Conservation (phyloP, 2,888 invertebrate species). For the Homarus gammarus region DNA sequence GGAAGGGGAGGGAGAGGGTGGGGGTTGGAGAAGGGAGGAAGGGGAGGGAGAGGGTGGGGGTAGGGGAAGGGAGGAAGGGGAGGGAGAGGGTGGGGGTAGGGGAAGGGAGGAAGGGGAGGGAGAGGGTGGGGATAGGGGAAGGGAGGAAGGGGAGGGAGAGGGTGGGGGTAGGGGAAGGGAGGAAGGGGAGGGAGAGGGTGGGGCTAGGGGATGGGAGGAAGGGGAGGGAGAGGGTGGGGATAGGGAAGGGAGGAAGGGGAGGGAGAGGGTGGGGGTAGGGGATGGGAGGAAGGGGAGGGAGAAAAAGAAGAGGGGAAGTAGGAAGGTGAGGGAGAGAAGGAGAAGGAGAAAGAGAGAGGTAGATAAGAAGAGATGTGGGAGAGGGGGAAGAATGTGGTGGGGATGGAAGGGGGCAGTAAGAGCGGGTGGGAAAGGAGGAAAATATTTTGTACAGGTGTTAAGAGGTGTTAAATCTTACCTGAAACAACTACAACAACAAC, state of each 20-base stretch:
- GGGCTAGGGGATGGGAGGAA: no score
- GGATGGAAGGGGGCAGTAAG: neutral
- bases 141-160: neutral
- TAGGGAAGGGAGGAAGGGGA: neutral
- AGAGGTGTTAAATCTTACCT: no score
- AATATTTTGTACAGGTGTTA: no score
- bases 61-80: no score
- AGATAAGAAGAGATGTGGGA: constrained; percentile 3
- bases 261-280: neutral
- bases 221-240: neutral
- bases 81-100: no score
- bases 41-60: neutral
- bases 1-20: neutral
- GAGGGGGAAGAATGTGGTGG: neutral
- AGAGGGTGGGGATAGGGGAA: neutral
- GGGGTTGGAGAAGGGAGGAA: neutral
- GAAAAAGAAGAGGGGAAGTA: neutral
- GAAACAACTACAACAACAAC: no score
- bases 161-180: neutral
- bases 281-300: no score
- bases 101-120: neutral
- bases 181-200: no score
- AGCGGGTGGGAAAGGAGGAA: neutral
- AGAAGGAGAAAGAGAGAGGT: constrained; percentile 12
- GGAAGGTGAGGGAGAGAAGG: constrained; percentile 14